Evolutionary conservation across 2,113 vertebrate species (phyloP).

Genomic region (Varanus komodoensis): DNA sequence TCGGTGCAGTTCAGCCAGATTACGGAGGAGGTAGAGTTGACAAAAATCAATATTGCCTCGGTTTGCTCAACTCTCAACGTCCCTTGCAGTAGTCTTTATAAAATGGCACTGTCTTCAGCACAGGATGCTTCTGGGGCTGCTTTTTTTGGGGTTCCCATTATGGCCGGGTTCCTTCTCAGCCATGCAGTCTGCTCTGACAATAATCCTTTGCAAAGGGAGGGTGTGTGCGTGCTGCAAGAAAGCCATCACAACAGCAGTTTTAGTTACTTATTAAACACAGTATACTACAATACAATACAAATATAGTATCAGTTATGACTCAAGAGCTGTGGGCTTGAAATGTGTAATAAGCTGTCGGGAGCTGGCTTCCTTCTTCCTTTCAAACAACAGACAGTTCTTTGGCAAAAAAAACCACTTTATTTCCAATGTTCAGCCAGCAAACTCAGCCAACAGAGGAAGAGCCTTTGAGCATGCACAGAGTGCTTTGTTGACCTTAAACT

Average conservation of each 20-base stretch:
- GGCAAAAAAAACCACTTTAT: too few relatives aligned
- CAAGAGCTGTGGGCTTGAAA: not conserved
- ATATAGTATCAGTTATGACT: too few relatives aligned
- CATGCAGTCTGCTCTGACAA: not conserved
- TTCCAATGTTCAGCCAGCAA: too few relatives aligned
- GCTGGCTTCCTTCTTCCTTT: too few relatives aligned
- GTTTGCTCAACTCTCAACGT: conserved; percentile 30
- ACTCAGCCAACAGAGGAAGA: too few relatives aligned
- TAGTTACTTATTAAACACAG: not conserved
- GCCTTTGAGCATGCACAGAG: too few relatives aligned
- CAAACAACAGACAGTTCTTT: too few relatives aligned
- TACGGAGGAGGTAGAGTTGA: conserved; percentile 7
- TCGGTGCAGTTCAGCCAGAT: not conserved
- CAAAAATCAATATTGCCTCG: conserved; percentile 40
- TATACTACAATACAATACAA: too few relatives aligned
- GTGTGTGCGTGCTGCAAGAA: too few relatives aligned
- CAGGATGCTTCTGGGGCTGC: not conserved
- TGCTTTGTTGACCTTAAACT: too few relatives aligned
- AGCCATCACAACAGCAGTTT: not conserved
- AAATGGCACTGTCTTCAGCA: conserved; percentile 6
- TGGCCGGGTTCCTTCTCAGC: not conserved
- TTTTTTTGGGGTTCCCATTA: not conserved
- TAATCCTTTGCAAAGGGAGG: not conserved
- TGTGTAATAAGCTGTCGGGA: not conserved
- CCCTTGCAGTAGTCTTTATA: conserved; percentile 3